Evolutionary conservation across 92 coral and sea anemone genomes (phyloP).

Genomic region (Paramuricea clavata): DNA sequence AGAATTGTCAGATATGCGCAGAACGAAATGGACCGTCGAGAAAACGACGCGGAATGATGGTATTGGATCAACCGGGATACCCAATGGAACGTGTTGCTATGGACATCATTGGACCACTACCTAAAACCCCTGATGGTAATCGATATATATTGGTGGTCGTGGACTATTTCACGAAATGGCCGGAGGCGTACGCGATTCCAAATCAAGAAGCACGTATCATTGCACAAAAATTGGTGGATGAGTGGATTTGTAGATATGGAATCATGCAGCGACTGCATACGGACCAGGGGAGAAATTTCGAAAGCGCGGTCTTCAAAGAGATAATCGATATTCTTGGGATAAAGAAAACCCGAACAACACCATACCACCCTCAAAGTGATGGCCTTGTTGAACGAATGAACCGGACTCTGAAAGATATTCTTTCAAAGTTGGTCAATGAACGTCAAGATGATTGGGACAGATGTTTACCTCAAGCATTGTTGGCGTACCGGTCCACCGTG

Average conservation of each 20-base stretch:
- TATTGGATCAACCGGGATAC: conserved; percentile 36
- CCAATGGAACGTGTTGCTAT: conserved; percentile 45
- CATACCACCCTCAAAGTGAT: conserved; percentile 31
- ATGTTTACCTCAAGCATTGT: conserved; percentile 6
- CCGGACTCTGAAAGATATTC: conserved; percentile 47
- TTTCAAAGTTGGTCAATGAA: conserved; percentile 41
- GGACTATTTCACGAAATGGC: conserved; percentile 62
- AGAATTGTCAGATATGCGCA: conserved; percentile 50
- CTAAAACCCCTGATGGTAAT: conserved; percentile 33
- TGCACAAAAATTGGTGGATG: conserved; percentile 12
- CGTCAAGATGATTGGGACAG: conserved; percentile 30
- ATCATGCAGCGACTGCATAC: conserved; percentile 18
- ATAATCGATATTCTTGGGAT: neutral
- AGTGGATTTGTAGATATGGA: conserved; percentile 27
- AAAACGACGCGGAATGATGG: conserved; percentile 38
- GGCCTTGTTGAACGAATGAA: conserved; percentile 37
- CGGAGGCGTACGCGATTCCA: conserved; percentile 48
- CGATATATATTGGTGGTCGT: conserved; percentile 41
- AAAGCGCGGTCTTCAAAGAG: neutral
- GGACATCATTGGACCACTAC: conserved; percentile 48
- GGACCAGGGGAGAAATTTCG: conserved; percentile 38
- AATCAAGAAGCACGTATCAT: conserved; percentile 52
- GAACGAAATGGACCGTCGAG: conserved; percentile 36
- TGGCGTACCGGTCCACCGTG: conserved; percentile 23
- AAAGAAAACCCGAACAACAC: conserved; percentile 29